Conservation (phyloP, 2,113 vertebrate species). For the Garra rufa region DNA sequence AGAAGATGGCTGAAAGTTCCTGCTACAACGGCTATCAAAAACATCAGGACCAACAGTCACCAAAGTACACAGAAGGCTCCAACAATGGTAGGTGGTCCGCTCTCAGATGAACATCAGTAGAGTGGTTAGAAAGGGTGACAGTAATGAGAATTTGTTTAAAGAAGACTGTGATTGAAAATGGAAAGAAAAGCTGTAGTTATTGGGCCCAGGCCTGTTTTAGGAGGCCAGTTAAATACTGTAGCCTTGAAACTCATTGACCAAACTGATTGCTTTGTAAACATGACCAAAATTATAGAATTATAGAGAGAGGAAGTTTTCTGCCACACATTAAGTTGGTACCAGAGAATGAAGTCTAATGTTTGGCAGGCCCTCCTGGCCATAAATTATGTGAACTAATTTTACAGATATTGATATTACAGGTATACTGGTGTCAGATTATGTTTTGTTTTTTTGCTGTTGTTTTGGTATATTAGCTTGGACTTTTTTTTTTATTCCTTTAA, state of each 20-base stretch:
- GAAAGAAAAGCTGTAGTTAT: not conserved
- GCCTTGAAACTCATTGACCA: not conserved
- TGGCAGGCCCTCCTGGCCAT: not conserved
- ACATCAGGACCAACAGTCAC: not conserved
- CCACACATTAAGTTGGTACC: not conserved
- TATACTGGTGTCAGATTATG: not conserved
- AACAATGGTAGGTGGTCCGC: constrained; percentile 61
- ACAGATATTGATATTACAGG: not conserved
- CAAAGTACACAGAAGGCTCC: constrained; percentile 36
- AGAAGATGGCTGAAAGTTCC: constrained; percentile 71
- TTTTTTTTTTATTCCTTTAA: not conserved
- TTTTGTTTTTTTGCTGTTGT: not conserved
- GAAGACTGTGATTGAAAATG: not conserved
- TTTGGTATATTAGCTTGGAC: no score
- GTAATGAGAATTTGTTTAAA: not conserved
- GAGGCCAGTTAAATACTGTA: no score
- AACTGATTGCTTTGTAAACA: not conserved
- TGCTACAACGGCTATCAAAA: constrained; percentile 50
- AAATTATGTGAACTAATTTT: not conserved
- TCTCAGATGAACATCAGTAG: not conserved
- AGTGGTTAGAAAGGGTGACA: not conserved
- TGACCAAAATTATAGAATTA: not conserved
- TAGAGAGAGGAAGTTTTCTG: not conserved
- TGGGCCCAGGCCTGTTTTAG: not conserved
- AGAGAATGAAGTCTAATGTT: not conserved